These are phyloP conservation scores for Ceramica pisi DNA, from an alignment of 2,888 invertebrate genomes.

Conservation along the genomic window DNA sequence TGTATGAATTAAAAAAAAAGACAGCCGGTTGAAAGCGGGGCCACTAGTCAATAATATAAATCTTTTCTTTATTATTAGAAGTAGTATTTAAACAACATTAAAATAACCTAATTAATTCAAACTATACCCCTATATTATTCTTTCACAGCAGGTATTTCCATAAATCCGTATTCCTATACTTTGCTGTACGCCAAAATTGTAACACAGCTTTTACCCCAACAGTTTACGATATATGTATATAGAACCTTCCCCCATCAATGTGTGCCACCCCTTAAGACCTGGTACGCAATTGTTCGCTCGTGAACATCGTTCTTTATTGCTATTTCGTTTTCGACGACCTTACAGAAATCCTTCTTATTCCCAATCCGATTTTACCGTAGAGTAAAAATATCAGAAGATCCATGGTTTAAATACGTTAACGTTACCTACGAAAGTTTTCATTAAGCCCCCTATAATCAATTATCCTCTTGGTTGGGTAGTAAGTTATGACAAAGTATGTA, in stretches of 20 bases:
- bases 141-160: too few species aligned
- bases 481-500: too few species aligned
- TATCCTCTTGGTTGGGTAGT: neutral
- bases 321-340: conserved; percentile 37
- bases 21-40: too few species aligned
- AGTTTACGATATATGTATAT: neutral
- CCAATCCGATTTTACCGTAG: conserved; percentile 21
- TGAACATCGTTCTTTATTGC: conserved; percentile 49
- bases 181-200: neutral
- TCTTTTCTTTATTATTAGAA: too few species aligned
- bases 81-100: too few species aligned
- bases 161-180: too few species aligned
- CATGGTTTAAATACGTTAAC: neutral
- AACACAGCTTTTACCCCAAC: neutral
- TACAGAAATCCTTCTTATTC: conserved; percentile 32
- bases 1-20: too few species aligned
- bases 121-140: too few species aligned
- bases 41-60: too few species aligned
- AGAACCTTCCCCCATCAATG: neutral
- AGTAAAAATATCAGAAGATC: conserved; percentile 9
- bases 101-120: too few species aligned
- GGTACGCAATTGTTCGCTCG: conserved; percentile 27
- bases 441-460: too few species aligned
- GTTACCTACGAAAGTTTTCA: neutral
- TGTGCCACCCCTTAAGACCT: conserved; percentile 8